phyloP scores from a whole-genome alignment of 2,113 vertebrate species.

The Eubucco bourcierii region DNA sequence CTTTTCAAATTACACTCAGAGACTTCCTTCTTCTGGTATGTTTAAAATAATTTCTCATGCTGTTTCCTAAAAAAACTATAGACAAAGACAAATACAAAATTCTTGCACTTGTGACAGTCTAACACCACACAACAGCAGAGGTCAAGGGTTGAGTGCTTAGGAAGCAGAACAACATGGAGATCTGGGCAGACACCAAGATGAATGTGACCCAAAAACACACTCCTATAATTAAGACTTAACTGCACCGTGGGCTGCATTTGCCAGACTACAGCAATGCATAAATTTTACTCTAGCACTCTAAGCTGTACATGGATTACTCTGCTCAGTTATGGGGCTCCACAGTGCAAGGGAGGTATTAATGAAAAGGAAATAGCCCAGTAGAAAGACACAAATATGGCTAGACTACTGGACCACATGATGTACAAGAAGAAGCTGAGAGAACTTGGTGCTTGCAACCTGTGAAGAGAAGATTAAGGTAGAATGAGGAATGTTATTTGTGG shows the following conservation, averaged over 20 bases:
- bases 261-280: neutral
- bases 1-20: neutral
- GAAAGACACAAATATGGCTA: neutral
- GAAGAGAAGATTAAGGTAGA: neutral
- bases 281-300: neutral
- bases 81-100: neutral
- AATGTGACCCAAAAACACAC: neutral
- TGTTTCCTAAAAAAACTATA: no score
- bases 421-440: neutral
- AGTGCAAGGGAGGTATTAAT: neutral
- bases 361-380: neutral
- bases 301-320: neutral
- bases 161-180: neutral
- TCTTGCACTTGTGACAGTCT: neutral
- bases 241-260: neutral
- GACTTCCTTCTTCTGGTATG: neutral
- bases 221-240: neutral
- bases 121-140: neutral
- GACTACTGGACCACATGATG: neutral
- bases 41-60: neutral
- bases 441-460: fast-evolving
- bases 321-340: neutral
- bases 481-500: neutral
- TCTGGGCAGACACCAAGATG: no score
- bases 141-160: fast-evolving